Conservation (phyloP, 2,113 vertebrate genomes). For the Clarias macrocephalus region DNA sequence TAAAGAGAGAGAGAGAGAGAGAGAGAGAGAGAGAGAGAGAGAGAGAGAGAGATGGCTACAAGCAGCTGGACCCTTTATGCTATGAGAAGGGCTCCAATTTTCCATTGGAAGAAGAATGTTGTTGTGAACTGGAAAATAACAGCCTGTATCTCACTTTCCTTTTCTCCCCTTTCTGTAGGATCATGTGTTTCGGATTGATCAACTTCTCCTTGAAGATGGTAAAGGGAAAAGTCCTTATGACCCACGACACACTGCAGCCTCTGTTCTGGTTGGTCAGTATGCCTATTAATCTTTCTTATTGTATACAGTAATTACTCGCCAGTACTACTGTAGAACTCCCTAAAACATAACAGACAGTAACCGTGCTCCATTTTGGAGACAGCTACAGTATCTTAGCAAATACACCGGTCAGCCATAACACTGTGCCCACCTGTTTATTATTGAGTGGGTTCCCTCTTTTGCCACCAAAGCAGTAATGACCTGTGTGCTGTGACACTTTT, state of each 20-base stretch:
- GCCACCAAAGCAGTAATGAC: too few species aligned
- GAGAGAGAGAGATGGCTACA: background rate
- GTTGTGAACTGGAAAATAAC: constrained; percentile 13
- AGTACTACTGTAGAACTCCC: background rate
- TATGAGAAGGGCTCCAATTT: constrained; percentile 13
- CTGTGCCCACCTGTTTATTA: too few species aligned
- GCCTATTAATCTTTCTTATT: background rate
- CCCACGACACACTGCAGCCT: constrained; percentile 83
- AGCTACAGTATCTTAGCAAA: too few species aligned
- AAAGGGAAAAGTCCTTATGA: constrained; percentile 97
- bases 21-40: background rate
- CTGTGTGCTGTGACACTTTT: too few species aligned
- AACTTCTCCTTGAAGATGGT: constrained; percentile 78
- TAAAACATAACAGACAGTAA: background rate
- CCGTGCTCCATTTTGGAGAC: background rate
- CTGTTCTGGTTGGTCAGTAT: constrained; percentile 87
- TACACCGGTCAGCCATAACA: too few species aligned
- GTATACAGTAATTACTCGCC: background rate
- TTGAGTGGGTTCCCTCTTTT: too few species aligned
- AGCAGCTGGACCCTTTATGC: background rate
- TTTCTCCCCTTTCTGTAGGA: constrained; percentile 73
- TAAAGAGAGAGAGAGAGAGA: constrained; percentile 62
- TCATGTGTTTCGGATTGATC: constrained; percentile 81
- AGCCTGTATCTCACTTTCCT: constrained; percentile 2
- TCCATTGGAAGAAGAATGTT: background rate